These are phyloP conservation scores for Platycheirus albimanus DNA, from an alignment of 2,888 invertebrate genomes.

Conservation along the genomic window DNA sequence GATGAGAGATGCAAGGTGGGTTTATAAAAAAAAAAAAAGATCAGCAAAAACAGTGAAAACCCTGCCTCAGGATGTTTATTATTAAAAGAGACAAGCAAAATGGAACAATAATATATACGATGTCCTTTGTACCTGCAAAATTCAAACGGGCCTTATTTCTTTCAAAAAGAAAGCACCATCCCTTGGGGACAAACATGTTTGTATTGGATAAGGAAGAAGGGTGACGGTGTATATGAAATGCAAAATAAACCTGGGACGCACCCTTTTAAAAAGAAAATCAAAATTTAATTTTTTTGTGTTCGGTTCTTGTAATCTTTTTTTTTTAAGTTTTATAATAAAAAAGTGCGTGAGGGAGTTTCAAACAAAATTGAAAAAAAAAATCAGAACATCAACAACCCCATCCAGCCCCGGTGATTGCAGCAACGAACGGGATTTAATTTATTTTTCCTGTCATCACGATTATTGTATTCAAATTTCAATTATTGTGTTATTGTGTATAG, in stretches of 20 bases:
- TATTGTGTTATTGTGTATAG: slow-evolving; percentile 40
- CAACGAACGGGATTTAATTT: slow-evolving; percentile 12
- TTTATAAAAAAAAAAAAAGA: neutral
- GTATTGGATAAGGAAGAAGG: no score
- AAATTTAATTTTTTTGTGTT: slow-evolving; percentile 60
- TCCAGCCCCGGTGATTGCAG: slow-evolving; percentile 1
- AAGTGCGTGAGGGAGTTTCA: slow-evolving; percentile 12
- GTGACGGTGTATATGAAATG: slow-evolving; percentile 12
- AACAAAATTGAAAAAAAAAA: neutral
- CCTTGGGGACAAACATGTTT: slow-evolving; percentile 16
- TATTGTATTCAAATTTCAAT: slow-evolving; percentile 63
- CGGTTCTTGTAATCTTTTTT: slow-evolving; percentile 24
- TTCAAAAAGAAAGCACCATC: slow-evolving; percentile 19
- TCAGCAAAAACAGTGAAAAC: neutral
- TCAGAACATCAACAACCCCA: neutral
- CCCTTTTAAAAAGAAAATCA: slow-evolving; percentile 47
- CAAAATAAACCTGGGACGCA: slow-evolving; percentile 24
- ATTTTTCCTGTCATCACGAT: slow-evolving; percentile 46
- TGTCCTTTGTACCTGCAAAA: slow-evolving; percentile 25
- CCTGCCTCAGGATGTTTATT: neutral
- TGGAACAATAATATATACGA: slow-evolving; percentile 36
- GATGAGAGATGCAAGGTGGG: neutral
- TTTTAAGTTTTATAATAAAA: slow-evolving; percentile 15
- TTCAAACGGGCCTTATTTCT: no score
- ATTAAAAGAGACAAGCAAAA: slow-evolving; percentile 6